A percentile compares a stretch with the other conserved stretches of the same genome.
phyloP scores from a whole-genome alignment of 2,888 invertebrate species.

The Archips crataeganus region DNA sequence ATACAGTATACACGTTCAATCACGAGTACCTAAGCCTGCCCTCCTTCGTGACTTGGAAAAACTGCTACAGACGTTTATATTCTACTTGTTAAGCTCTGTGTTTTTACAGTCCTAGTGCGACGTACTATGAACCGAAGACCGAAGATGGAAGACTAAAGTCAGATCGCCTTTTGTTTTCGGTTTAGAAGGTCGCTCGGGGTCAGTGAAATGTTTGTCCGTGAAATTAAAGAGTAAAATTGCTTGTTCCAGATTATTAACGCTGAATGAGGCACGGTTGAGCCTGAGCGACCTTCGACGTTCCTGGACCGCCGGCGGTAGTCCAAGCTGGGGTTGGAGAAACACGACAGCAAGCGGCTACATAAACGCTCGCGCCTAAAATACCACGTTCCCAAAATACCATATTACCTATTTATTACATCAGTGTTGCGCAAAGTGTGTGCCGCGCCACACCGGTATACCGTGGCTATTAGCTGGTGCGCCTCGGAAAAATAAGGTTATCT shows the following conservation, averaged over 20 bases:
- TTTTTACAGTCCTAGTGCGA: slow-evolving; percentile 36
- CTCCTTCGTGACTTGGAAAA: too few species aligned
- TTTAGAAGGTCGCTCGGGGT: slow-evolving; percentile 79
- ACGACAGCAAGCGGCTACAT: not conserved
- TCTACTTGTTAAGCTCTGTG: too few species aligned
- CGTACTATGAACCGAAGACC: slow-evolving; percentile 44
- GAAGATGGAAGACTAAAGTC: slow-evolving; percentile 41
- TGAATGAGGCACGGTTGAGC: slow-evolving; percentile 78
- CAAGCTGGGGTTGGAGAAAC: slow-evolving; percentile 1
- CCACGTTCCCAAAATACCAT: too few species aligned
- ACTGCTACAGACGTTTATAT: too few species aligned
- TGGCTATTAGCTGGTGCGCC: too few species aligned
- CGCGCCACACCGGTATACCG: too few species aligned
- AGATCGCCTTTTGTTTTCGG: too few species aligned
- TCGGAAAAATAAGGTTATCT: too few species aligned
- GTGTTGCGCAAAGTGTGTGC: too few species aligned
- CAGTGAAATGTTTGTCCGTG: slow-evolving; percentile 59
- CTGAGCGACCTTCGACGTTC: slow-evolving; percentile 76
- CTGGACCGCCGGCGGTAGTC: slow-evolving; percentile 7
- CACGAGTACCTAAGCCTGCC: too few species aligned
- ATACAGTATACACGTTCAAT: too few species aligned
- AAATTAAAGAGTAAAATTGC: slow-evolving; percentile 78
- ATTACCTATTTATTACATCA: too few species aligned
- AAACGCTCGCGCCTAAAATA: not conserved
- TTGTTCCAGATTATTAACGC: slow-evolving; percentile 84